phyloP scores from a whole-genome alignment of 2,113 vertebrate genomes.

The Anhinga rufa region DNA sequence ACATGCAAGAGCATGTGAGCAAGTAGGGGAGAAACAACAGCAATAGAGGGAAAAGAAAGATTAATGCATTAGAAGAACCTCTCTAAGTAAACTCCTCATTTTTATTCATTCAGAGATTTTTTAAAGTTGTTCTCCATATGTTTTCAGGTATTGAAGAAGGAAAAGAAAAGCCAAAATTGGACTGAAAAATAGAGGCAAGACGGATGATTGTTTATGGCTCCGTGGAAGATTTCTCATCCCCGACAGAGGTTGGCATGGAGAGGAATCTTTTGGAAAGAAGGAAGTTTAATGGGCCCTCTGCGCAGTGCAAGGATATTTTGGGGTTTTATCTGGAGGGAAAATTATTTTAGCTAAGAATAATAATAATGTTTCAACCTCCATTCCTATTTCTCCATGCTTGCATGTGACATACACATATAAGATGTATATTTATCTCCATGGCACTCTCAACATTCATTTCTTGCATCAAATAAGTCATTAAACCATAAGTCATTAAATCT shows the following conservation, averaged over 20 bases:
- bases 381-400: conserved; percentile 2
- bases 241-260: background rate
- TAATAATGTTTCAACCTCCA: background rate
- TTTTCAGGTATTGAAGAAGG: conserved; percentile 76
- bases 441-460: background rate
- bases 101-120: background rate
- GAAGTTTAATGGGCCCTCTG: background rate
- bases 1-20: background rate
- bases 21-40: background rate
- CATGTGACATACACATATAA: conserved; percentile 20
- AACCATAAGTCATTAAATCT: conserved; percentile 10
- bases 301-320: conserved; percentile 6
- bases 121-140: conserved; percentile 11
- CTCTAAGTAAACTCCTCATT: background rate
- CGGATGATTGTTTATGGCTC: background rate
- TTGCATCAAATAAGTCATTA: conserved; percentile 12
- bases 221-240: background rate
- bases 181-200: conserved; percentile 43
- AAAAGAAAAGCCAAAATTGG: conserved; percentile 71
- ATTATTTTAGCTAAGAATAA: conserved; percentile 9
- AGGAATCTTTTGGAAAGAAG: conserved; percentile 25
- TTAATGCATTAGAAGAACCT: background rate
- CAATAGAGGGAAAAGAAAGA: background rate
- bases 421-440: background rate
- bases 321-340: background rate